A percentile compares a stretch with the other conserved stretches of the same genome.
phyloP scores from a whole-genome alignment of 2,888 invertebrate genomes.

The Lycocerus yunnanus region DNA sequence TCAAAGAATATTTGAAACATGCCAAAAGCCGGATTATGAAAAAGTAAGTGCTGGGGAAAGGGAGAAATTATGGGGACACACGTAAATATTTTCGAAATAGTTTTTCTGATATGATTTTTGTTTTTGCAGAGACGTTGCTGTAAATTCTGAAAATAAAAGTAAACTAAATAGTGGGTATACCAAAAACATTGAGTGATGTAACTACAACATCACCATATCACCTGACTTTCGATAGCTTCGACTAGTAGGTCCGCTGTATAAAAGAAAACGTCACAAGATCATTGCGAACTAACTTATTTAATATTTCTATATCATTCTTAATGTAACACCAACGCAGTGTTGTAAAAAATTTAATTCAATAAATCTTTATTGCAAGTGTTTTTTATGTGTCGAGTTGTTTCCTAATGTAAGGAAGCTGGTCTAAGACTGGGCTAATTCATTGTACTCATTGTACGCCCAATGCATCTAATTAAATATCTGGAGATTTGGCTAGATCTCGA shows the following conservation, averaged over 20 bases:
- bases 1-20: not conserved
- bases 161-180: not conserved
- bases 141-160: not conserved
- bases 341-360: not conserved
- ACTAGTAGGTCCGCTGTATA: no score
- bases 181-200: not conserved
- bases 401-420: no score
- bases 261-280: not conserved
- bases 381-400: not conserved
- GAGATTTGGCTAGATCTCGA: no score
- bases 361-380: not conserved
- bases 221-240: not conserved
- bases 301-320: not conserved
- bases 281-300: not conserved
- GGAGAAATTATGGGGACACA: not conserved
- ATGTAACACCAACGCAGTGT: not conserved
- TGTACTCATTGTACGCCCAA: no score
- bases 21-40: not conserved
- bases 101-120: not conserved
- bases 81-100: not conserved
- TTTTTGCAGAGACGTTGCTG: not conserved
- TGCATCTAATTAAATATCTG: no score
- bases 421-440: no score
- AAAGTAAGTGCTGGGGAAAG: not conserved
- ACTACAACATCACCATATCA: not conserved